Percentiles rank a stretch among this genome's conserved stretches.
phyloP scores from a whole-genome alignment of 2,888 invertebrate species.

The Eristalis tenax region DNA sequence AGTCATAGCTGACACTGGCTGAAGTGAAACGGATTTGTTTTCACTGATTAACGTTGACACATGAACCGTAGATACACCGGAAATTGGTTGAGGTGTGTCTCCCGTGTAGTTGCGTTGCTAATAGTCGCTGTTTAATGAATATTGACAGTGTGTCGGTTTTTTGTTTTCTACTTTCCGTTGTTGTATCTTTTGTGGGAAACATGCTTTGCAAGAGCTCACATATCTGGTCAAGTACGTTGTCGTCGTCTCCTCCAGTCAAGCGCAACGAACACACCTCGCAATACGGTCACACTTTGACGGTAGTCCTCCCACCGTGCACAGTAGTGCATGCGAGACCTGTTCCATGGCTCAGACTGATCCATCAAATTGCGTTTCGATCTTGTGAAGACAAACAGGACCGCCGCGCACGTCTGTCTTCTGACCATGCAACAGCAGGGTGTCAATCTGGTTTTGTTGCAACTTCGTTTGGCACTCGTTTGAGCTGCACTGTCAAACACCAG shows the following conservation, averaged over 20 bases:
- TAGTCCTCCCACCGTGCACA: background rate
- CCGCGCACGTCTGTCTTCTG: too few species aligned
- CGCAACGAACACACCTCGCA: conserved; percentile 6
- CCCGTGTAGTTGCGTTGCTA: conserved; percentile 20
- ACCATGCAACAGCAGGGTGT: too few species aligned
- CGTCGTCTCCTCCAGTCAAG: conserved; percentile 29
- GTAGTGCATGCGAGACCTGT: background rate
- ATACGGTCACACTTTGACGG: background rate
- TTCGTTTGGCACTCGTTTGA: background rate
- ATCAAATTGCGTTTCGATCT: background rate
- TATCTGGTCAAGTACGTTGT: background rate
- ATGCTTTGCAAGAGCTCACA: conserved; percentile 22
- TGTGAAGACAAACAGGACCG: background rate
- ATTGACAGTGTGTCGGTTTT: conserved; percentile 42
- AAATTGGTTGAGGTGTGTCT: conserved; percentile 67
- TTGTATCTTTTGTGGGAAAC: conserved; percentile 36
- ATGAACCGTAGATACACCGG: conserved; percentile 33
- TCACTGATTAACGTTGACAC: conserved; percentile 55
- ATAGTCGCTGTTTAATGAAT: conserved; percentile 46
- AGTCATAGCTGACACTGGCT: conserved; percentile 17
- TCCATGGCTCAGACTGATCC: background rate
- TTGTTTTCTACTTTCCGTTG: conserved; percentile 1
- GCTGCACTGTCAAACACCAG: too few species aligned
- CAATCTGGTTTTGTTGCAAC: background rate
- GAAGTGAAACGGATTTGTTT: conserved; percentile 24